Percentiles rank a stretch among this genome's conserved stretches.
Conservation (phyloP, 1,140 invertebrate species). For the Halyomorpha halys region DNA sequence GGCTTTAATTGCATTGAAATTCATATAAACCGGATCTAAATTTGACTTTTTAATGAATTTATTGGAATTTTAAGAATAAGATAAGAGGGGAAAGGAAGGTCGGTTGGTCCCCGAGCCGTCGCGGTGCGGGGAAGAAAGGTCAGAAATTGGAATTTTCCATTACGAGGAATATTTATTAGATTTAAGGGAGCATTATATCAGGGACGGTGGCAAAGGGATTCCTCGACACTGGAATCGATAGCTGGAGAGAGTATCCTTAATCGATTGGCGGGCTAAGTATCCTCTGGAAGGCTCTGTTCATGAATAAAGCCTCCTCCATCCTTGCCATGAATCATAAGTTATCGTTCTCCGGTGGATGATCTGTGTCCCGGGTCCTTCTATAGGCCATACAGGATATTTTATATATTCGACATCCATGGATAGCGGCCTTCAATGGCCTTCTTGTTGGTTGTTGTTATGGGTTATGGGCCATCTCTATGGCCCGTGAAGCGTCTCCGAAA, state of each 20-base stretch:
- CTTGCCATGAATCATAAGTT: no score
- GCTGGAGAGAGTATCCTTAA: background rate
- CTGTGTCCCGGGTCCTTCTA: no score
- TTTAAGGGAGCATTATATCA: background rate
- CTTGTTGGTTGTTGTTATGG: no score
- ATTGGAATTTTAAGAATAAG: constrained; percentile 1
- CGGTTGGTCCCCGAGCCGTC: background rate
- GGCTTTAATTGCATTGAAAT: background rate
- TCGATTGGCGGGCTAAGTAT: no score
- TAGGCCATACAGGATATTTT: no score
- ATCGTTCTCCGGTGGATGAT: no score
- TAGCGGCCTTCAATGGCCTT: no score
- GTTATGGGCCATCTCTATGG: no score
- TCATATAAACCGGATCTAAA: background rate
- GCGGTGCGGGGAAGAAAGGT: background rate
- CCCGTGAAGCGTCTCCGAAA: no score
- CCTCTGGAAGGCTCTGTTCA: no score
- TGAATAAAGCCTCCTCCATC: no score
- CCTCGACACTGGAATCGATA: background rate
- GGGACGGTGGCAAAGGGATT: background rate
- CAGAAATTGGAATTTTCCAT: background rate
- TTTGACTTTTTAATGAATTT: constrained; percentile 6
- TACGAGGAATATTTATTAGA: constrained; percentile 2
- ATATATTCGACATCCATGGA: no score
- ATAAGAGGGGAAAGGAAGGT: background rate